Evolutionary conservation across 2,797 vertebrate genomes (phyloP).

Genomic region (Pseudochirops corinnae): DNA sequence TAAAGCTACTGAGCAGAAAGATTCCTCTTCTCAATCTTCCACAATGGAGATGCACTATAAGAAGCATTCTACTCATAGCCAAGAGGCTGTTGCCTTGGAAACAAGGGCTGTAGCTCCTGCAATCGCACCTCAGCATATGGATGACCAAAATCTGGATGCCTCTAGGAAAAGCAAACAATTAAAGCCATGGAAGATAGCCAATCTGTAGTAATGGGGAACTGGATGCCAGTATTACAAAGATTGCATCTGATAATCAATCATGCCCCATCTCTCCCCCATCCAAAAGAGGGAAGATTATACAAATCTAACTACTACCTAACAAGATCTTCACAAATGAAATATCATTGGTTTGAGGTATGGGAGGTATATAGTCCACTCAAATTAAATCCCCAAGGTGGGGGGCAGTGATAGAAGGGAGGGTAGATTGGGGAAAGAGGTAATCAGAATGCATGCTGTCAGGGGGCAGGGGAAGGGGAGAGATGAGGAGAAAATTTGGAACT

Average conservation of each 20-base stretch:
- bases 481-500: too few relatives aligned
- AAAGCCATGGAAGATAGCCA: conserved; percentile 70
- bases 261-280: neutral
- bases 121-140: conserved; percentile 62
- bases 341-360: conserved; percentile 26
- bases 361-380: neutral
- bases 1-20: neutral
- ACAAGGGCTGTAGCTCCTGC: conserved; percentile 64
- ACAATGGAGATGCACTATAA: conserved; percentile 37
- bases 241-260: conserved; percentile 39
- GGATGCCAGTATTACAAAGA: conserved; percentile 68
- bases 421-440: too few relatives aligned
- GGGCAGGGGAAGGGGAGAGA: too few relatives aligned
- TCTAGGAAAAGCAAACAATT: conserved; percentile 71
- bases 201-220: conserved; percentile 57
- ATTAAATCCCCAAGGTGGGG: neutral
- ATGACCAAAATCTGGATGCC: conserved; percentile 74
- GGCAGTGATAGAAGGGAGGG: too few relatives aligned
- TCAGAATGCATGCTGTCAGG: too few relatives aligned
- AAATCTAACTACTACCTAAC: conserved; percentile 4
- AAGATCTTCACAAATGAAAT: conserved; percentile 46
- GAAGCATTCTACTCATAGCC: conserved; percentile 39
- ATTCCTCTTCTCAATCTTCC: conserved; percentile 50
- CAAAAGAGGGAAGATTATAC: neutral
- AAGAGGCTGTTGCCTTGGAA: conserved; percentile 59